Evolutionary conservation across 2,888 invertebrate species (phyloP), one percentile per base, ranked within the genome.

Genomic region (Ypsolopha sequella): DNA sequence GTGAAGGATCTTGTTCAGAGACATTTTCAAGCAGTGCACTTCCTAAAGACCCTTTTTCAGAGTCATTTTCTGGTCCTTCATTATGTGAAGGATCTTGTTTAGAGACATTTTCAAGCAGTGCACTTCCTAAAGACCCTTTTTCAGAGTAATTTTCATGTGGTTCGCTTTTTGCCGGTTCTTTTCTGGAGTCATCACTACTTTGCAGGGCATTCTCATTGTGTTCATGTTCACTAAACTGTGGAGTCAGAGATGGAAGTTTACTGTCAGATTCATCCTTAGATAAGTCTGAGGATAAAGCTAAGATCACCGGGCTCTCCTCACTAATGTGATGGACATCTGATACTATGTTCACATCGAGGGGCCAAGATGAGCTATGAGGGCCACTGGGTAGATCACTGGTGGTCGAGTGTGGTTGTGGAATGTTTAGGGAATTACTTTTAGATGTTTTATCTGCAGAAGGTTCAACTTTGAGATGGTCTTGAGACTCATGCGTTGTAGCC

Each of bases 251-350:
- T 53, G 68, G 63, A 24, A 62, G 55, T 44, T 69, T 66, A 36
- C 61, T 58, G 47, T 61, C 38, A 61, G 24, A 54, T 33, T 50
- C 57, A 53, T 76, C 78, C 65, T 76, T 78, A 2, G 82, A 80
- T 24, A 68, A 56, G 46, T 80, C 80, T 46, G 80, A 77, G 38
- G 75, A 76, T 36, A 72, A 48, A 45, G 73, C 72, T 53, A 85
- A 65, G 56, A 78, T 77, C 0, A 81, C 70, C 41, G 85, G 84
- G 52, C 85, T 86, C 56, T 84, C 85, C 57, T 81, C 76, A 63
- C 85, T 84, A 41, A 86, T 66, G 7, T 70, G 71, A 50, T 76
- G 70, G 39, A 73, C 60, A 46, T 84, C 82, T 51, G 73, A 72
- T 6, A 65, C 57, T 33, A 62, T 68, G 61, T 76, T 75, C 7